These are phyloP conservation scores for Mus caroli DNA, from an alignment of 2,797 vertebrate genomes.

Conservation along the genomic window DNA sequence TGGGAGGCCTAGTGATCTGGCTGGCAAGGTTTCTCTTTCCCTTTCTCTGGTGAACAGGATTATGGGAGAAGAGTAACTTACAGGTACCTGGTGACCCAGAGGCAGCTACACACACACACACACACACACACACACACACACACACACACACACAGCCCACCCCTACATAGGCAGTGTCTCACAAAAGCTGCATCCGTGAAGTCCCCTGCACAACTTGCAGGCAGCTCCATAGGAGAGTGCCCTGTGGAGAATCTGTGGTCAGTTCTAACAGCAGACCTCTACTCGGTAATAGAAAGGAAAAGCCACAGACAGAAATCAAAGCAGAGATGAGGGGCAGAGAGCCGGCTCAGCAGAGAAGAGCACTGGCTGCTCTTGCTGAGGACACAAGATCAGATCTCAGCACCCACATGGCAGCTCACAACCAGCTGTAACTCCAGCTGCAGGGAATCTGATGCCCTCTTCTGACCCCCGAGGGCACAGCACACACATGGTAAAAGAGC, in stretches of 20 bases:
- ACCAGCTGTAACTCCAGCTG: neutral
- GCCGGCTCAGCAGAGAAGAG: neutral
- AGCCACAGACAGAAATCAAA: neutral
- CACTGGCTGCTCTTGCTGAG: neutral
- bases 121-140: too few species aligned
- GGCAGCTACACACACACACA: neutral
- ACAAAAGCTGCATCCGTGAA: neutral
- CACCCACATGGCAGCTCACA: neutral
- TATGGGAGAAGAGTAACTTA: neutral
- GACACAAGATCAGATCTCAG: neutral
- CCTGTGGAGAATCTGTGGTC: neutral
- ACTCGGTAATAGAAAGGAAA: neutral
- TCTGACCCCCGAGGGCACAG: neutral
- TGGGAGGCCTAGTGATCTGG: fast-evolving
- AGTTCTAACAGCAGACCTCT: too few species aligned
- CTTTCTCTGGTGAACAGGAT: neutral
- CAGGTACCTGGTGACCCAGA: neutral
- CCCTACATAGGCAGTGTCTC: fast-evolving
- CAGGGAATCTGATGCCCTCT: neutral
- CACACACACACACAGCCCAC: neutral
- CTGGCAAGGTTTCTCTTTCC: neutral
- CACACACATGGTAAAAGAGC: too few species aligned
- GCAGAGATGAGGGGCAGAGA: neutral
- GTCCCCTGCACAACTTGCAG: neutral
- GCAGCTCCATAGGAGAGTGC: fast-evolving